These are phyloP conservation scores for Psylliodes chrysocephalus DNA, from an alignment of 2,888 invertebrate genomes.

Conservation along the genomic window DNA sequence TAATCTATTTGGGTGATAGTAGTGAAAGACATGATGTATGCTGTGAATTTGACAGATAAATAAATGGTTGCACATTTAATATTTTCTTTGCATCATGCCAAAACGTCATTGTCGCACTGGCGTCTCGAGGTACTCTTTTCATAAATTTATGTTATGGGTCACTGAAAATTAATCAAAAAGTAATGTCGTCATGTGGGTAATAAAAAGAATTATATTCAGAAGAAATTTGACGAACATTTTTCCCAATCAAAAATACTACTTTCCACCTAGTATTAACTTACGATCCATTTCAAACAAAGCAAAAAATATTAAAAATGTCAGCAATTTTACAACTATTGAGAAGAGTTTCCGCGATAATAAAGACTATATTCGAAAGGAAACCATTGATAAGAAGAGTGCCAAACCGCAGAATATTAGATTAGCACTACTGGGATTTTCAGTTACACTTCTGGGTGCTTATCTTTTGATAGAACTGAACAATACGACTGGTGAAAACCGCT, in stretches of 20 bases:
- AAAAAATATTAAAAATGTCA: constrained; percentile 7
- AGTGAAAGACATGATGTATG: no score
- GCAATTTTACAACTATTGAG: constrained; percentile 17
- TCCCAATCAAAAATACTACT: constrained; percentile 4
- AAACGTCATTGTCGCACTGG: background rate
- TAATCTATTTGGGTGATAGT: no score
- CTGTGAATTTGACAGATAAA: no score
- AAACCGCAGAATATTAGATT: constrained; percentile 26
- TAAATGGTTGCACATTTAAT: no score
- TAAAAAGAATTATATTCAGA: constrained; percentile 17
- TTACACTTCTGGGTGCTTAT: constrained; percentile 70
- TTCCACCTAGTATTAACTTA: constrained; percentile 1
- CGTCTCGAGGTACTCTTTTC: constrained; percentile 6
- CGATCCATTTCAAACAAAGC: constrained; percentile 14
- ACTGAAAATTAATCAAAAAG: constrained; percentile 5
- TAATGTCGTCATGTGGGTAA: constrained; percentile 21
- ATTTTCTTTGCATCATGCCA: background rate
- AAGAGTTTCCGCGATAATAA: constrained; percentile 37
- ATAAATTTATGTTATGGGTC: constrained; percentile 30
- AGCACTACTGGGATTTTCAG: constrained; percentile 70
- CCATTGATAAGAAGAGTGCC: constrained; percentile 30
- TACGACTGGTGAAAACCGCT: constrained; percentile 75
- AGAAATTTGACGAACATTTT: constrained; percentile 25
- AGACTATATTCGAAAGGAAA: constrained; percentile 20
- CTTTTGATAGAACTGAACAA: constrained; percentile 77